Evolutionary conservation across 2,888 invertebrate species (phyloP).

Genomic region (Fissipunctia ypsillon): DNA sequence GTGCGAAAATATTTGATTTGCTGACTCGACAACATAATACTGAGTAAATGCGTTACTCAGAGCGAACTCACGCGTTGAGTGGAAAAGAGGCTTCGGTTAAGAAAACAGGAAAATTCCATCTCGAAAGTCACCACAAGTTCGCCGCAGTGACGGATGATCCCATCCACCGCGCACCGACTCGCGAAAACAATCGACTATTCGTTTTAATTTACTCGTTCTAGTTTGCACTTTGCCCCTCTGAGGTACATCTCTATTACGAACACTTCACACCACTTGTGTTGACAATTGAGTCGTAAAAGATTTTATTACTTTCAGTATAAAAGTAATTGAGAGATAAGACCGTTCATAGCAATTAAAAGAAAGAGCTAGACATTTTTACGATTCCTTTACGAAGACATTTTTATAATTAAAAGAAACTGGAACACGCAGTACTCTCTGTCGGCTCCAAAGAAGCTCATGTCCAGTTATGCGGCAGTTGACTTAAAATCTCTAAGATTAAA

Average conservation of each 20-base stretch:
- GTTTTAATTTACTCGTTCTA: conserved; percentile 60
- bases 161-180: neutral
- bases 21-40: conserved; percentile 3
- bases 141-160: conserved; percentile 60
- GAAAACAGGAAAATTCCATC: conserved; percentile 64
- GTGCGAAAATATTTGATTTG: conserved; percentile 19
- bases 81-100: conserved; percentile 53
- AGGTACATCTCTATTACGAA: conserved; percentile 35
- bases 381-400: conserved; percentile 35
- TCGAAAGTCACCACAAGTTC: conserved; percentile 43
- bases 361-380: conserved; percentile 34
- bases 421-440: conserved; percentile 10
- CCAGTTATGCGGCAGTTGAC: conserved; percentile 35
- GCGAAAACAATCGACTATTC: conserved; percentile 57
- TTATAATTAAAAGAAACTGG: conserved; percentile 44
- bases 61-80: conserved; percentile 10
- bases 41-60: conserved; percentile 22
- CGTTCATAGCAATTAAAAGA: conserved; percentile 38
- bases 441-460: conserved; percentile 31
- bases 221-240: conserved; percentile 5
- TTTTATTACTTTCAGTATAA: conserved; percentile 40
- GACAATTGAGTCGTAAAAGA: conserved; percentile 51
- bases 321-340: conserved; percentile 49
- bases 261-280: conserved; percentile 23
- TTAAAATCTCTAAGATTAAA: conserved; percentile 56